Percentiles rank a stretch among this genome's conserved stretches.
phyloP scores from a whole-genome alignment of 2,113 vertebrate species.

The Barnardius zonarius region DNA sequence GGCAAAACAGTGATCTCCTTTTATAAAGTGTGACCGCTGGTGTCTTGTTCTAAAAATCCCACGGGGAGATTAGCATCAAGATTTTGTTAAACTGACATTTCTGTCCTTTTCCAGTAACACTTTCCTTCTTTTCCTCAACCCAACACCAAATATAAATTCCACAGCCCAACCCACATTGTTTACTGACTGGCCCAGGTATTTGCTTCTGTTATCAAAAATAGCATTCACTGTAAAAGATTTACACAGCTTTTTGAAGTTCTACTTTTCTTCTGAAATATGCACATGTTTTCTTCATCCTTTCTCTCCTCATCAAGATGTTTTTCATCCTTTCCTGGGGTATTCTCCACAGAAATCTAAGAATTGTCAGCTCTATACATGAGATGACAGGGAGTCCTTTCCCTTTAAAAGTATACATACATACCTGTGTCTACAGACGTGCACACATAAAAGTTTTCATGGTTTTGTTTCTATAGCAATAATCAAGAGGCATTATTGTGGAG shows the following conservation, averaged over 20 bases:
- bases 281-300: neutral
- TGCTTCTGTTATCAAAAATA: neutral
- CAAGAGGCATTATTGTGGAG: neutral
- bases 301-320: neutral
- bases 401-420: neutral
- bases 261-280: neutral
- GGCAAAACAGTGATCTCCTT: neutral
- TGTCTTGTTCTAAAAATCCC: neutral
- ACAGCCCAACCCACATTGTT: neutral
- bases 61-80: neutral
- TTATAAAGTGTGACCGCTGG: neutral
- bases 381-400: neutral
- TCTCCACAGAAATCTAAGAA: neutral
- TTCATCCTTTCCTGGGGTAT: neutral
- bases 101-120: neutral
- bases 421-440: neutral
- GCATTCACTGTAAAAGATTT: neutral
- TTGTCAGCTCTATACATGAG: neutral
- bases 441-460: neutral
- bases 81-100: neutral
- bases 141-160: neutral
- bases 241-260: neutral
- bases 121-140: neutral
- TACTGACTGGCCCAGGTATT: neutral
- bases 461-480: neutral